These are phyloP conservation scores for Archocentrus centrarchus DNA, from an alignment of 2,113 vertebrate species.

Conservation along the genomic window DNA sequence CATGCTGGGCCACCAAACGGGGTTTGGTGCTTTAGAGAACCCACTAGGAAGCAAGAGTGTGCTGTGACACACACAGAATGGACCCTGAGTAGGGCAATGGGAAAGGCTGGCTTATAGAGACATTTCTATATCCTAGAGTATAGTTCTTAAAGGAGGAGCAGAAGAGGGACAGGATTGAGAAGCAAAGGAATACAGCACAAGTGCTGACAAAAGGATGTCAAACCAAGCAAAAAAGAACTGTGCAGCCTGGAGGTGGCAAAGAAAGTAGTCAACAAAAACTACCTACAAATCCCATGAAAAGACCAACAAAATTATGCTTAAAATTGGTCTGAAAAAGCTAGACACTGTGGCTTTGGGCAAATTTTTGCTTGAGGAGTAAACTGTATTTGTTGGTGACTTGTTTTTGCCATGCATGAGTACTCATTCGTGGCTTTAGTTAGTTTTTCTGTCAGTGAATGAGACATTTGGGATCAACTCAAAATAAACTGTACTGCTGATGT, in stretches of 20 bases:
- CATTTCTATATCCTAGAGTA: slow-evolving; percentile 57
- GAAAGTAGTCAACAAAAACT: not conserved
- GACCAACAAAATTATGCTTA: not conserved
- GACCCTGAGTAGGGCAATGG: slow-evolving; percentile 46
- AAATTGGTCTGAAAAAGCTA: not conserved
- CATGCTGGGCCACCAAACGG: slow-evolving; percentile 68
- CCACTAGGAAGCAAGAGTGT: slow-evolving; percentile 36
- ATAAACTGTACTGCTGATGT: not conserved
- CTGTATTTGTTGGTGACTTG: not conserved
- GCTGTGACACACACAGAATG: slow-evolving; percentile 15
- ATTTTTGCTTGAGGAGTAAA: not conserved
- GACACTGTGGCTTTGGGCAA: not conserved
- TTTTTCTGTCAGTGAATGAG: not conserved
- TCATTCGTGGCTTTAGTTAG: not conserved
- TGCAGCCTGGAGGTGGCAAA: not conserved
- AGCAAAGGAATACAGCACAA: slow-evolving; percentile 6
- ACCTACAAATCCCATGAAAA: not conserved
- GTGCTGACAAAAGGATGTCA: slow-evolving; percentile 5
- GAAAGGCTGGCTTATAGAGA: slow-evolving; percentile 39
- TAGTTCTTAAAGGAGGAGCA: slow-evolving; percentile 14
- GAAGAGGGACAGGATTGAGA: not conserved
- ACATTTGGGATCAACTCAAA: not conserved
- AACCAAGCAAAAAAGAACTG: not conserved
- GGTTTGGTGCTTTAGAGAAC: slow-evolving; percentile 36
- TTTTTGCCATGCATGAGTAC: not conserved